Percentiles rank a stretch among this genome's conserved stretches.
Evolutionary conservation across 1,140 invertebrate species (phyloP).

Genomic region (Neotoxoptera formosana): DNA sequence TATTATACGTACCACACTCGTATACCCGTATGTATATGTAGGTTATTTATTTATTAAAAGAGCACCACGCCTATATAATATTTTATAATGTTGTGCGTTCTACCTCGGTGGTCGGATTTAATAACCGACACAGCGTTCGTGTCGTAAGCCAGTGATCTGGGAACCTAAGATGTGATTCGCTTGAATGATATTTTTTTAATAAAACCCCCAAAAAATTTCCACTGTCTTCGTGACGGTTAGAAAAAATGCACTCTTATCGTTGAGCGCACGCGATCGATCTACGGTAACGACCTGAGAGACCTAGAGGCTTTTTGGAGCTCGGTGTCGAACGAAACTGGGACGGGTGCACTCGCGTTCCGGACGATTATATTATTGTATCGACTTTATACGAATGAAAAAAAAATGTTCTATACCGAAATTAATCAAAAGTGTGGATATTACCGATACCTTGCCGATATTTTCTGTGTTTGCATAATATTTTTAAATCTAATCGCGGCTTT

Average conservation of each 20-base stretch:
- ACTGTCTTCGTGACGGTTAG: not conserved
- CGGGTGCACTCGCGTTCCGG: too few species aligned
- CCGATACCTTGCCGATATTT: not conserved
- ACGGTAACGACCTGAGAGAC: too few species aligned
- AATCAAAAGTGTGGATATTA: not conserved
- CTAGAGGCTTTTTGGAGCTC: not conserved
- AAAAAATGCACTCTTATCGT: not conserved
- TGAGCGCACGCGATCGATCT: too few species aligned
- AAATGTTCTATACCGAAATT: too few species aligned
- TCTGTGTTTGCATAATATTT: not conserved
- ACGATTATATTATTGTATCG: not conserved
- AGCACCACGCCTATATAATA: not conserved
- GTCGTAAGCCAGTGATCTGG: too few species aligned
- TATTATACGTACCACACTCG: not conserved
- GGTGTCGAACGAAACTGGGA: not conserved
- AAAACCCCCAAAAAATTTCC: not conserved
- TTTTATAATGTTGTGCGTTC: not conserved
- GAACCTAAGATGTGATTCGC: too few species aligned
- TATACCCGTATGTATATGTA: not conserved
- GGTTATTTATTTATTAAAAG: slow-evolving; percentile 6
- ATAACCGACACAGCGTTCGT: too few species aligned
- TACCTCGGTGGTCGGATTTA: not conserved
- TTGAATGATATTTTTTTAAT: too few species aligned
- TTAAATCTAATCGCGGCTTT: not conserved
- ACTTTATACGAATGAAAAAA: not conserved